A percentile compares a stretch with the other conserved stretches of the same genome.
phyloP scores from a whole-genome alignment of 2,888 invertebrate species.

The Mongoloraphidia duomilia region DNA sequence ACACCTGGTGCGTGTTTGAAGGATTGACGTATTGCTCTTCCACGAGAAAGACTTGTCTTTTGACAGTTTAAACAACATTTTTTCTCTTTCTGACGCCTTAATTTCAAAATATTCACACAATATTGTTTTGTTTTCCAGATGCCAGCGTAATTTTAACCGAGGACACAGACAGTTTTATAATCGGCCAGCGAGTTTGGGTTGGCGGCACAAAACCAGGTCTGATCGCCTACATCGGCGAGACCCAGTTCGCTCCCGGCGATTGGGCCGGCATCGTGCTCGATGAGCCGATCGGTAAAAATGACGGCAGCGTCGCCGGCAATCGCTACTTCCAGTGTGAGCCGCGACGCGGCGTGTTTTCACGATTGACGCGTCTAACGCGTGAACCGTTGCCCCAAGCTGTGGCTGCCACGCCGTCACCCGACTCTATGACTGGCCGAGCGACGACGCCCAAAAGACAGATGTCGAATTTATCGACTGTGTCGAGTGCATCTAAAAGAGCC shows the following conservation, averaged over 20 bases:
- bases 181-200: constrained; percentile 90
- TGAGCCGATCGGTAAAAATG: constrained; percentile 93
- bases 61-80: no score
- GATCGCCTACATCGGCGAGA: constrained; percentile 88
- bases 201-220: constrained; percentile 82
- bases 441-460: neutral
- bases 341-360: constrained; percentile 86
- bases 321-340: constrained; percentile 90
- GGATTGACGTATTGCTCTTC: no score
- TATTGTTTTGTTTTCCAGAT: constrained; percentile 39
- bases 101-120: no score
- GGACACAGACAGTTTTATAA: constrained; percentile 89
- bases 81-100: no score
- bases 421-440: neutral
- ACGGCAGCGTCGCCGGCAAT: constrained; percentile 84
- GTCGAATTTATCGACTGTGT: no score
- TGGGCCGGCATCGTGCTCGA: constrained; percentile 98
- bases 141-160: constrained; percentile 71
- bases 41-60: no score
- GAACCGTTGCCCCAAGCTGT: constrained; percentile 45
- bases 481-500: constrained; percentile 15
- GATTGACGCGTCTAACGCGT: constrained; percentile 70
- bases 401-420: constrained; percentile 10
- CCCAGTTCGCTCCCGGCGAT: constrained; percentile 93
- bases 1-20: no score